Percentiles rank a stretch among this genome's conserved stretches.
These are phyloP conservation scores for Toxotes lorentzi DNA, from an alignment of 2,797 vertebrate species.

Conservation along the genomic window DNA sequence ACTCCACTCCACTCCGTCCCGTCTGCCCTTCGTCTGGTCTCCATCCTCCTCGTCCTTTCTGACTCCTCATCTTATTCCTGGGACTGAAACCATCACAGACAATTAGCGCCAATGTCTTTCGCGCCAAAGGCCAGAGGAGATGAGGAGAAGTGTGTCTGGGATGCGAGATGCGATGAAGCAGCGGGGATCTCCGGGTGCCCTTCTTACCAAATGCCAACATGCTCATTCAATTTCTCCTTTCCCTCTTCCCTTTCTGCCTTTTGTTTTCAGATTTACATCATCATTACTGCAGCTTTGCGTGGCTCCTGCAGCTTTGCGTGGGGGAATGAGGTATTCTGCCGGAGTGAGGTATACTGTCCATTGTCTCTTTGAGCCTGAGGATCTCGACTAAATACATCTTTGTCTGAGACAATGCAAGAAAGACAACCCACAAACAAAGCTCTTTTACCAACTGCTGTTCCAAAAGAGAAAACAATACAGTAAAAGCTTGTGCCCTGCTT, in stretches of 20 bases:
- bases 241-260: constrained; percentile 42
- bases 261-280: constrained; percentile 76
- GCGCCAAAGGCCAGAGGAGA: constrained; percentile 63
- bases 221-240: constrained; percentile 63
- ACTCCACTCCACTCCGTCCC: constrained; percentile 3
- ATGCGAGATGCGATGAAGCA: constrained; percentile 49
- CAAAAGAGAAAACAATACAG: constrained; percentile 46
- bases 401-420: constrained; percentile 62
- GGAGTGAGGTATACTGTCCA: constrained; percentile 55
- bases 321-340: constrained; percentile 46
- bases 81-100: constrained; percentile 65
- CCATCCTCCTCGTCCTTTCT: constrained; percentile 36
- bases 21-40: constrained; percentile 61
- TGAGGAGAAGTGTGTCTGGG: constrained; percentile 62
- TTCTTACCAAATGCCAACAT: constrained; percentile 73
- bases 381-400: constrained; percentile 63
- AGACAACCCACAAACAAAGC: constrained; percentile 57
- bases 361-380: constrained; percentile 61
- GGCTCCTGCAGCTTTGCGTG: constrained; percentile 28
- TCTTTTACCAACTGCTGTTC: constrained; percentile 60
- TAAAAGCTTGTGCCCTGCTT: constrained; percentile 51
- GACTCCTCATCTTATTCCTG: constrained; percentile 49
- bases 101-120: constrained; percentile 62
- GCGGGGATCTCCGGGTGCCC: constrained; percentile 59
- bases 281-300: constrained; percentile 62